Conservation (phyloP, 2,888 invertebrate species). For the Panzeria rudis region DNA sequence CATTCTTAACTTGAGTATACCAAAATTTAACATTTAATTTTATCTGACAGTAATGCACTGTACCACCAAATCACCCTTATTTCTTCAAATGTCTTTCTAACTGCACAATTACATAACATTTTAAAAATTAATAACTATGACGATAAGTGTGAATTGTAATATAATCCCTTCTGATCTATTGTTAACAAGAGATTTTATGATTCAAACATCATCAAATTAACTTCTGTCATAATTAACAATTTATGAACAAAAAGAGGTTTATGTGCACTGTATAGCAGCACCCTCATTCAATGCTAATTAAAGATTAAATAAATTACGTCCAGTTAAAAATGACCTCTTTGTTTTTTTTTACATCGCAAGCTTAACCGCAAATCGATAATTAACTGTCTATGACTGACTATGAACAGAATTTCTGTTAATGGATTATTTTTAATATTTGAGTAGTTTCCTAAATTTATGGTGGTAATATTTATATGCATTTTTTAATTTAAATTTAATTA, state of each 20-base stretch:
- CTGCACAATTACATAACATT: neutral
- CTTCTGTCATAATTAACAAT: slow-evolving; percentile 36
- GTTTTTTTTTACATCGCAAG: neutral
- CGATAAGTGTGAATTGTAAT: slow-evolving; percentile 45
- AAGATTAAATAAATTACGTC: slow-evolving; percentile 54
- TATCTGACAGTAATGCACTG: neutral
- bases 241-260: neutral
- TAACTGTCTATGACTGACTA: slow-evolving; percentile 14
- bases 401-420: slow-evolving; percentile 2
- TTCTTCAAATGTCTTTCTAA: neutral
- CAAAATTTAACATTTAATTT: neutral
- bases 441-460: slow-evolving; percentile 2
- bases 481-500: slow-evolving; percentile 22
- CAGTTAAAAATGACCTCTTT: slow-evolving; percentile 55
- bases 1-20: too few relatives aligned
- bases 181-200: slow-evolving; percentile 56
- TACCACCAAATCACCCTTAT: slow-evolving; percentile 8
- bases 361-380: slow-evolving; percentile 58
- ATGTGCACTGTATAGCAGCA: slow-evolving; percentile 7
- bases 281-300: slow-evolving; percentile 63
- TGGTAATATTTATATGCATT: slow-evolving; percentile 18
- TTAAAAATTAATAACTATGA: neutral
- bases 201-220: neutral
- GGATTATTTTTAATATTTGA: slow-evolving; percentile 23
- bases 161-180: slow-evolving; percentile 30